These are phyloP conservation scores for Psephotus haematonotus DNA, from an alignment of 2,113 vertebrate genomes.

Conservation along the genomic window DNA sequence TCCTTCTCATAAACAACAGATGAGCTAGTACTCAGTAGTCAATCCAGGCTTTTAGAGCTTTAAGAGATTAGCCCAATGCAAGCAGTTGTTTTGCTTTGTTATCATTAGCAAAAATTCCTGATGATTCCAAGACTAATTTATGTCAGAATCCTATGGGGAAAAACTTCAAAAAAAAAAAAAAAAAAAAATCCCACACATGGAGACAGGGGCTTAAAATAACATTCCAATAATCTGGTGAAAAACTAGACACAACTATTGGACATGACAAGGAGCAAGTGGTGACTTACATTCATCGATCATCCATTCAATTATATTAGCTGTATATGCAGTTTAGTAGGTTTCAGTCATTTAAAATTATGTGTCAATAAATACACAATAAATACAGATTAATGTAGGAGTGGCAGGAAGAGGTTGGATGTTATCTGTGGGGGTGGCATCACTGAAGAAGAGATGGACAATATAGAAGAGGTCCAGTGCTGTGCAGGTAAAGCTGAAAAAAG, in stretches of 20 bases:
- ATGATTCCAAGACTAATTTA: not conserved
- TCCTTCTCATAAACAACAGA: not conserved
- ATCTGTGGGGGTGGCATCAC: not conserved
- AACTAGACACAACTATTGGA: not conserved
- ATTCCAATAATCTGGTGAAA: not conserved
- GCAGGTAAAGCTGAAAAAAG: not conserved
- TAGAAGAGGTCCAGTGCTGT: not conserved
- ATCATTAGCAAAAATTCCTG: not conserved
- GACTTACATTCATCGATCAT: not conserved
- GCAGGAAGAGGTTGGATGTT: not conserved
- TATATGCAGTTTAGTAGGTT: not conserved
- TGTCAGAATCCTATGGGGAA: not conserved
- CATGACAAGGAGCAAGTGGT: not conserved
- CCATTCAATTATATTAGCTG: not conserved
- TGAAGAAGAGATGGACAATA: not conserved
- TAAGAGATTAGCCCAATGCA: not conserved
- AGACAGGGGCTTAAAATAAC: not conserved
- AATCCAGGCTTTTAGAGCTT: not conserved
- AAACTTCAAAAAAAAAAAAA: not conserved
- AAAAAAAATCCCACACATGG: not conserved
- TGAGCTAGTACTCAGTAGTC: not conserved
- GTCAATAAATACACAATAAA: not conserved
- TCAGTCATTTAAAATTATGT: not conserved
- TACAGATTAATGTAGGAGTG: fast-evolving
- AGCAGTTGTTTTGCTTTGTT: not conserved